Evolutionary conservation across 2,888 invertebrate species (phyloP).

Genomic region (Gnatocerus cornutus): DNA sequence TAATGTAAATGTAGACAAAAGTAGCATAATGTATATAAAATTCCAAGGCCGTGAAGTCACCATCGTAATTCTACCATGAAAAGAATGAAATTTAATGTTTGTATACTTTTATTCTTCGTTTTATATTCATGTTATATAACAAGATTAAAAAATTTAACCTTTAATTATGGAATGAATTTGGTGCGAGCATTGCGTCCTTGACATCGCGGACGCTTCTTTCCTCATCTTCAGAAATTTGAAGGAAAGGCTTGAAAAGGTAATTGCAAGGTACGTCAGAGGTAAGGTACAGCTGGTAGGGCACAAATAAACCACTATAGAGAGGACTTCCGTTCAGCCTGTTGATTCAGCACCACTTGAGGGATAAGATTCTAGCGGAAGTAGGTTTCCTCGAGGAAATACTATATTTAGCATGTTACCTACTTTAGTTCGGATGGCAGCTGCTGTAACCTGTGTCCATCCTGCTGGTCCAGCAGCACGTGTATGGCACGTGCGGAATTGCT

Average conservation of each 20-base stretch:
- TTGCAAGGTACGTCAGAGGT: slow-evolving; percentile 46
- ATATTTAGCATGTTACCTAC: slow-evolving; percentile 68
- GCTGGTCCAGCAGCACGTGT: slow-evolving; percentile 61
- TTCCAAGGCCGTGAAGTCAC: slow-evolving; percentile 50
- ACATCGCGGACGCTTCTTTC: slow-evolving; percentile 28
- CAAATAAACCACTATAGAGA: slow-evolving; percentile 65
- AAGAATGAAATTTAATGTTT: slow-evolving; percentile 50
- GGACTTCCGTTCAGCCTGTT: slow-evolving; percentile 68
- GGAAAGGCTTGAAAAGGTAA: slow-evolving; percentile 32
- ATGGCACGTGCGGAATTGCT: slow-evolving; percentile 59
- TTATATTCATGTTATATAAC: slow-evolving; percentile 47
- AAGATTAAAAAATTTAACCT: slow-evolving; percentile 45
- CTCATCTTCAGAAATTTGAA: slow-evolving; percentile 37
- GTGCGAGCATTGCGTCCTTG: slow-evolving; percentile 37
- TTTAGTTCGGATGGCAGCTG: slow-evolving; percentile 66
- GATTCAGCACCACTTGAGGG: slow-evolving; percentile 69
- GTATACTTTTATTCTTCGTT: slow-evolving; percentile 44
- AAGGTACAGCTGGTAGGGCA: slow-evolving; percentile 56
- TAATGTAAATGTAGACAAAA: slow-evolving; percentile 24
- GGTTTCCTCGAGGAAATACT: slow-evolving; percentile 67
- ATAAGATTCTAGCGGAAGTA: slow-evolving; percentile 68
- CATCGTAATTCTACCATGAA: slow-evolving; percentile 49
- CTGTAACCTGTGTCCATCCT: slow-evolving; percentile 66
- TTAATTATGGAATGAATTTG: slow-evolving; percentile 39
- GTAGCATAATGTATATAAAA: slow-evolving; percentile 33